Evolutionary conservation across 2,888 invertebrate genomes (phyloP), one percentile per base, ranked within the genome.

Genomic region (Malthinus flaveolus): DNA sequence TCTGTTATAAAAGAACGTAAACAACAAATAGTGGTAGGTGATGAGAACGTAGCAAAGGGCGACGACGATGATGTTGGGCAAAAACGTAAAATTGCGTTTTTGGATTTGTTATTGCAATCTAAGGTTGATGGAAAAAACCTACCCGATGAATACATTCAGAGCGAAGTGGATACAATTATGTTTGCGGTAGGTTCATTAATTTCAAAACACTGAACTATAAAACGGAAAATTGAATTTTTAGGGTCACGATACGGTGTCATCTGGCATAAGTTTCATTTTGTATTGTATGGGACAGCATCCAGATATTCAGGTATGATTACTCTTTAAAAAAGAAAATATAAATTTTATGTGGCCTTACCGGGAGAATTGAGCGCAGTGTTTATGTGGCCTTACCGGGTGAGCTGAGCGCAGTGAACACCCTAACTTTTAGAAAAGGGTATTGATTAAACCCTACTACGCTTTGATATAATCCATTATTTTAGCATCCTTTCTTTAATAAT

Each of bases 111-210:
- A 5, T 73, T 90, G 9, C 78, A 65, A 32, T 49, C 59, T 1
- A 83, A 82, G 66, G 80, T 84, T 9, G 83, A 85, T 64, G 86
- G 85, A 1, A 73, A 81, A 58, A 82, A 81, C 4, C 75, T 89
- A 39, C 81, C 82, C 7, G 83, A 85, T 62, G 72, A 83, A 31
- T 83, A 84, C 61, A 82, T 89, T 44, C 80, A 85, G 52, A 86
- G 88, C 71, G 87, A 89, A 78, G 87, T 89, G 0, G 86, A 88
- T 64, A 89, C 89, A 0, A 88, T 89, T 66, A 85, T 89, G 85
- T 89, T 89, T 74, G 88, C 84, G 74, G 87, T 86, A 15, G n/a
- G 15, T 42, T 15, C 34, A 4, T 2, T 34, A 34, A 34, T 4
- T 3, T 4, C 5, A 4, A n/a, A n/a, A n/a, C n/a, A n/a, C n/a